Evolutionary conservation across 2,113 vertebrate species (phyloP), one percentile per base, ranked within the genome.

Genomic region (Sinocyclocheilus maitianheensis): DNA sequence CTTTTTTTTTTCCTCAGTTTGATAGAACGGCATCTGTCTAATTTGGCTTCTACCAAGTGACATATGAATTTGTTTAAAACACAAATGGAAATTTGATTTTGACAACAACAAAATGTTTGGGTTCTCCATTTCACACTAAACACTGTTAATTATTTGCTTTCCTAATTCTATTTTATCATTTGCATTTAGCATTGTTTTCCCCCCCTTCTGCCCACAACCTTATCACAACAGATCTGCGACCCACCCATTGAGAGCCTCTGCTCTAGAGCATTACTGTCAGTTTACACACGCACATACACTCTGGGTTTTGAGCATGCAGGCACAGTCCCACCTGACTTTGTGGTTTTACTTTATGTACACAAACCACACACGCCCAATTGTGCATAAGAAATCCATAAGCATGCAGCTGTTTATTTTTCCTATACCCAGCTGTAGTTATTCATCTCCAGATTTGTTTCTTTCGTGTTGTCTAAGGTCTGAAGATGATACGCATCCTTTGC

Each of bases 381-480:
- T 78, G 84, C n/a, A 26, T 18, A n/a, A 58, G 46, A 80, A 63
- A 74, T 72, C 14, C 43, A 67, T 85, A 20, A 81, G n/a, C 75
- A 20, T 89, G 48, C 80, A 67, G 85, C 85, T 88, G 89, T 86
- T 85, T 1, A 58, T 78, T 30, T 83, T 78, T 77, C 46, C 71
- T 18, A 67, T 2, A 89, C 85, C 90, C 88, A 85, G 89, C 88
- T 85, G 86, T 84, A 86, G 86, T 90, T 93, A 91, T 94, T 93
- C 89, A 93, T 89, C 88, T 91, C 90, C 87, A 92, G 91, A 92
- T 94, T 92, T 62, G 71, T 81, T 90, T 86, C 78, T 72, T 82
- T 91, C 87, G 86, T 88, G 81, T 87, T 58, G 43, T 89, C 85
- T 89, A 87, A 90, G 89, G 85, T 86, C 85, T 10, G 79, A 91